Evolutionary conservation across 2,888 invertebrate genomes (phyloP).

Genomic region (Pristionchus maxplancki): DNA sequence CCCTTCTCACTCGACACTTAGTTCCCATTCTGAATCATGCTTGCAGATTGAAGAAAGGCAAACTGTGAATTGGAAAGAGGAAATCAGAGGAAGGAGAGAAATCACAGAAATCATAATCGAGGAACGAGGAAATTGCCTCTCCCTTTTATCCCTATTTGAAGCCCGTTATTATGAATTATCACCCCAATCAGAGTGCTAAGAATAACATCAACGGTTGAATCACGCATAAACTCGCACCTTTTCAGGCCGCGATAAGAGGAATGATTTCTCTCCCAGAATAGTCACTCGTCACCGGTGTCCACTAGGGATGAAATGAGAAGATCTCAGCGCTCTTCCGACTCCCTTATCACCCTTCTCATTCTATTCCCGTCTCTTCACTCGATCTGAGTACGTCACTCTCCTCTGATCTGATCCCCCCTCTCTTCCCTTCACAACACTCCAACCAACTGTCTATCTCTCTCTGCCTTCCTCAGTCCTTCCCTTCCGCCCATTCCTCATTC

Average conservation of each 20-base stretch:
- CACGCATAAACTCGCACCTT: background rate
- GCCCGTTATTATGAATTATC: background rate
- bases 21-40: slow-evolving; percentile 22
- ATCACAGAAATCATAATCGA: background rate
- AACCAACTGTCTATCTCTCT: slow-evolving; percentile 28
- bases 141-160: background rate
- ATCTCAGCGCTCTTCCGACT: background rate
- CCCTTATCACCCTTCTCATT: slow-evolving; percentile 8
- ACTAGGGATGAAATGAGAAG: background rate
- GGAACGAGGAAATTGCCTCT: background rate
- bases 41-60: background rate
- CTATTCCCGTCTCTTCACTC: background rate
- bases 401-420: background rate
- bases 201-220: background rate
- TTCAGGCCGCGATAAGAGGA: background rate
- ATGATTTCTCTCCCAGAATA: background rate
- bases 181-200: background rate
- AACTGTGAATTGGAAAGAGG: background rate
- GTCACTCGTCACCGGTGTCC: background rate
- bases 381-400: slow-evolving; percentile 35
- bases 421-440: slow-evolving; percentile 1
- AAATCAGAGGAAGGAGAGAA: background rate
- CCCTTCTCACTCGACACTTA: background rate
- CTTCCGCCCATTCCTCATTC: background rate
- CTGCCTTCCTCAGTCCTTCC: background rate